phyloP scores from a whole-genome alignment of 2,797 vertebrate genomes.

The Dicrostonyx torquatus region DNA sequence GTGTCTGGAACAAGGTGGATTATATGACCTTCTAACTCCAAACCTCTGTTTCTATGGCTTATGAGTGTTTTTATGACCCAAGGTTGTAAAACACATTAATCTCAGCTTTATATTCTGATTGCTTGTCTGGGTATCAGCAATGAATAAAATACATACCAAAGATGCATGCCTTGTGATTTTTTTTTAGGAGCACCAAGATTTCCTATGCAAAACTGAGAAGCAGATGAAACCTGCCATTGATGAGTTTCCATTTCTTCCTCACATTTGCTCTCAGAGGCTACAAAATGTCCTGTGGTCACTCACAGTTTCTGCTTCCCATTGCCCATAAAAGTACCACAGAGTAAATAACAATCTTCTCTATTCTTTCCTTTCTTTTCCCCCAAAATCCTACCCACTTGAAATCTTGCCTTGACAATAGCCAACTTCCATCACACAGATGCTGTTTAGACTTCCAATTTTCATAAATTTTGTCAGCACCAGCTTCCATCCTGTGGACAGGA shows the following conservation, averaged over 20 bases:
- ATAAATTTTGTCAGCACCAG: not conserved
- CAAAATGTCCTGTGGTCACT: not conserved
- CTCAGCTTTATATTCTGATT: constrained; percentile 74
- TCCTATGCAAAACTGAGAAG: constrained; percentile 37
- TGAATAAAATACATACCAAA: constrained; percentile 61
- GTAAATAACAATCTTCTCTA: not conserved
- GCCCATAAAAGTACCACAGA: not conserved
- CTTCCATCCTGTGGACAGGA: not conserved
- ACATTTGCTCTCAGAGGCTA: not conserved
- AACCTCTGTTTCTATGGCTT: constrained; percentile 61
- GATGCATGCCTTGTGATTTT: constrained; percentile 45
- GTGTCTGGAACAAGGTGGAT: constrained; percentile 67
- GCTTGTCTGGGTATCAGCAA: constrained; percentile 41
- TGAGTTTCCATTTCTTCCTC: not conserved
- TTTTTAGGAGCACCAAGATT: constrained; percentile 53
- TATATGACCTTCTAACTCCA: constrained; percentile 68
- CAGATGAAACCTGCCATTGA: constrained; percentile 29
- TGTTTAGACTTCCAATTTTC: constrained; percentile 3
- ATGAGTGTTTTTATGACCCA: constrained; percentile 57
- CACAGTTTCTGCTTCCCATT: not conserved
- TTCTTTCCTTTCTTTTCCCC: not conserved
- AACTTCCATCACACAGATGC: constrained; percentile 16
- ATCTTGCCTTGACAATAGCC: not conserved
- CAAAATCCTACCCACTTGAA: constrained; percentile 3
- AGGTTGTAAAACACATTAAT: constrained; percentile 70